phyloP scores from a whole-genome alignment of 2,797 vertebrate genomes.

The Lithobates pipiens region DNA sequence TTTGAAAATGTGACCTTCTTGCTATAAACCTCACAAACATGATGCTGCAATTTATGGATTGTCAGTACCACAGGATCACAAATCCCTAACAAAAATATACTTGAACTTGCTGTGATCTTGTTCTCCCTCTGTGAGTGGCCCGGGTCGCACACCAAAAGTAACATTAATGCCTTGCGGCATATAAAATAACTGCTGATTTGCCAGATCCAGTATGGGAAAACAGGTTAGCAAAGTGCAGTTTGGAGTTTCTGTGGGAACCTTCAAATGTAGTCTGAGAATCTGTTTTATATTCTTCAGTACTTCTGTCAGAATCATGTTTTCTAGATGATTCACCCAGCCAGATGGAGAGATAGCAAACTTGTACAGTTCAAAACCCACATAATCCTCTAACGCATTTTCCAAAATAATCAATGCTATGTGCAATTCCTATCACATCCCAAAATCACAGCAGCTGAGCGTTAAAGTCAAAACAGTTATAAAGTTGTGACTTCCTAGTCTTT shows the following conservation, averaged over 20 bases:
- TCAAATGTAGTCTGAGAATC: conserved; percentile 1
- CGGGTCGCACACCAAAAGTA: not conserved
- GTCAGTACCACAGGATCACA: not conserved
- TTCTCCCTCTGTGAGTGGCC: conserved; percentile 3
- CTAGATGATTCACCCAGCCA: conserved; percentile 54
- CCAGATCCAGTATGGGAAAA: not conserved
- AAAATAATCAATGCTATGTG: conserved; percentile 58
- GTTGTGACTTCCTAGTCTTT: conserved; percentile 31
- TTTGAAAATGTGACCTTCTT: not conserved
- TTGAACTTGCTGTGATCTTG: not conserved
- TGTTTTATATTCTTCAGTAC: conserved; percentile 24
- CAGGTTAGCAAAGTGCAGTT: conserved; percentile 5
- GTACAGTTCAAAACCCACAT: conserved; percentile 55
- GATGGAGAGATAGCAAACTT: conserved; percentile 56
- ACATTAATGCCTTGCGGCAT: not conserved
- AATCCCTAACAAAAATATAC: not conserved
- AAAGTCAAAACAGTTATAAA: conserved; percentile 38
- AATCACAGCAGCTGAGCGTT: conserved; percentile 40
- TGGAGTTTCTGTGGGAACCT: not conserved
- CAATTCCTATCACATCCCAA: conserved; percentile 39
- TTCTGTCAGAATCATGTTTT: conserved; percentile 40
- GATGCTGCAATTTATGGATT: not conserved
- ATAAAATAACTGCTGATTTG: not conserved
- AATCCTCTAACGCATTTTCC: conserved; percentile 51
- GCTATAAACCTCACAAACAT: not conserved